phyloP scores from a whole-genome alignment of 2,888 invertebrate genomes.

The Xestia rhomboidea region DNA sequence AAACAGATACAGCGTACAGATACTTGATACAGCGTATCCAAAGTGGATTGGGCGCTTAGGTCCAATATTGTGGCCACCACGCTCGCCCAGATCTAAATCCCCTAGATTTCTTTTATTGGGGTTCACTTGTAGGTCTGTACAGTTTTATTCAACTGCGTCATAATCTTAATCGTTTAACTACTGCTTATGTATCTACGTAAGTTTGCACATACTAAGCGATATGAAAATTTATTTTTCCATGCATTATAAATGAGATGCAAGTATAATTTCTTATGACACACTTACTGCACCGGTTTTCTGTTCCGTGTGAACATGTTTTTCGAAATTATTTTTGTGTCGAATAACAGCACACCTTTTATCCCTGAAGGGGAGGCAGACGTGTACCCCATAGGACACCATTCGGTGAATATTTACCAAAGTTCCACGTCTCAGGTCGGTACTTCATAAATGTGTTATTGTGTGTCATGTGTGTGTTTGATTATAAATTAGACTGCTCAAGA shows the following conservation, averaged over 20 bases:
- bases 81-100: too few relatives aligned
- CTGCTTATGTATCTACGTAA: background rate
- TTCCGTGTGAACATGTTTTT: background rate
- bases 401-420: background rate
- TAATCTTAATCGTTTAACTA: background rate
- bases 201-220: background rate
- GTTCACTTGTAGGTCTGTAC: background rate
- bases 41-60: too few relatives aligned
- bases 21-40: too few relatives aligned
- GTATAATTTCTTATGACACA: slow-evolving; percentile 14
- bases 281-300: background rate
- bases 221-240: background rate
- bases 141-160: background rate
- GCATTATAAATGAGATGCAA: background rate
- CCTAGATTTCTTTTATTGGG: too few relatives aligned
- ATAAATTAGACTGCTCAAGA: slow-evolving; percentile 3
- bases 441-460: background rate
- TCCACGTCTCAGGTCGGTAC: slow-evolving; percentile 2
- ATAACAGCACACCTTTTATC: background rate
- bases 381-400: background rate
- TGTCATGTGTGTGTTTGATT: background rate
- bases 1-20: too few relatives aligned
- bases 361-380: background rate
- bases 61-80: too few relatives aligned
- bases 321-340: background rate